Evolutionary conservation across 2,888 invertebrate species (phyloP).

Genomic region (Sphaerophoria taeniata): DNA sequence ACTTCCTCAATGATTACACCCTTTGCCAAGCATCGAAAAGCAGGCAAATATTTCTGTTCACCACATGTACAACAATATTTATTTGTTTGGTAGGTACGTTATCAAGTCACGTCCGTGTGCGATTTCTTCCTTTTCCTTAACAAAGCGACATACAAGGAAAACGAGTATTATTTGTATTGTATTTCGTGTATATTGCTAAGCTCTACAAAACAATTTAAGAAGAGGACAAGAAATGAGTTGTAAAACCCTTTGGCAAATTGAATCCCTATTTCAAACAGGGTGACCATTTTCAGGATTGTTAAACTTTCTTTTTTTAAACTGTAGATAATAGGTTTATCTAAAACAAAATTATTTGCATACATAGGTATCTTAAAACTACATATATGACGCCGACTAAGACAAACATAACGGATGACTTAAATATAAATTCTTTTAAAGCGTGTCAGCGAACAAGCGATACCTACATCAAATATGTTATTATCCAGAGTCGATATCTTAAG

Average conservation of each 20-base stretch:
- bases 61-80: conserved; percentile 56
- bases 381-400: too few relatives aligned
- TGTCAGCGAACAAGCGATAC: too few relatives aligned
- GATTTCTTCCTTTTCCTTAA: conserved; percentile 38
- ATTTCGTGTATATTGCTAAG: not conserved
- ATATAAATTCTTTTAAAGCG: too few relatives aligned
- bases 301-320: too few relatives aligned
- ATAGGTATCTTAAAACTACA: too few relatives aligned
- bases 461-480: too few relatives aligned
- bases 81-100: conserved; percentile 49
- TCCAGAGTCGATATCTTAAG: too few relatives aligned
- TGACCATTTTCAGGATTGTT: not conserved
- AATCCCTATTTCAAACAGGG: conserved; percentile 36
- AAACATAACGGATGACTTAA: too few relatives aligned
- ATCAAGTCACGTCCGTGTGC: conserved; percentile 60
- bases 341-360: too few relatives aligned
- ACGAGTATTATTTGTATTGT: not conserved
- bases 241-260: conserved; percentile 50
- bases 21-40: conserved; percentile 34
- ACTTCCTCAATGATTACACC: conserved; percentile 37
- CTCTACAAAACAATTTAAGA: conserved; percentile 18
- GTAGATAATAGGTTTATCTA: too few relatives aligned
- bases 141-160: not conserved
- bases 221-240: conserved; percentile 39
- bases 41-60: conserved; percentile 40